Percentiles rank a stretch among this genome's conserved stretches.
phyloP scores from a whole-genome alignment of 1,140 invertebrate species.

The Orussus abietinus region DNA sequence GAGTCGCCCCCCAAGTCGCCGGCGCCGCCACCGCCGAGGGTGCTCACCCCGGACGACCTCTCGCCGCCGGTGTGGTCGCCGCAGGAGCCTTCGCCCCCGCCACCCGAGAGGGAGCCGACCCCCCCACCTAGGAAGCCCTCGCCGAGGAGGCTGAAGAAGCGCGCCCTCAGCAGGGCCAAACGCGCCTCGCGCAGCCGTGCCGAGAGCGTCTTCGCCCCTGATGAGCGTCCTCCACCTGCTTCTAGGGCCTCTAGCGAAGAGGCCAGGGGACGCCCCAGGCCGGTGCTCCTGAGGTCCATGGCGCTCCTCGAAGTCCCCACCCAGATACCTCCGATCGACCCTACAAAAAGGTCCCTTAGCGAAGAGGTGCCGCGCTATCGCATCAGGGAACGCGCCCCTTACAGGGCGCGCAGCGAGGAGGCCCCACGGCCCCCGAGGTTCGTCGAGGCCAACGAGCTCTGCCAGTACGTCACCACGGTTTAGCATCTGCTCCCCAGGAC shows the following conservation, averaged over 20 bases:
- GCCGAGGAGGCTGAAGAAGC: constrained; percentile 17
- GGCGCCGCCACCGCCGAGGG: constrained; percentile 30
- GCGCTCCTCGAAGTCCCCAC: constrained; percentile 42
- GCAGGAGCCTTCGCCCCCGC: constrained; percentile 21
- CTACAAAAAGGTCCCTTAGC: constrained; percentile 44
- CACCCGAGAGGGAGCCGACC: constrained; percentile 23
- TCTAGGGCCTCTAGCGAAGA: constrained; percentile 44
- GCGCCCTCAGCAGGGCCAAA: too few relatives aligned
- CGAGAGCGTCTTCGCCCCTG: constrained; percentile 18
- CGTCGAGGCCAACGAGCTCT: constrained; percentile 12
- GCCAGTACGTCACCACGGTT: constrained; percentile 50
- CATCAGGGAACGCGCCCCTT: constrained; percentile 28
- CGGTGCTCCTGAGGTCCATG: constrained; percentile 40
- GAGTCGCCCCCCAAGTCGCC: constrained; percentile 31
- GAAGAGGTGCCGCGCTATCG: constrained; percentile 41
- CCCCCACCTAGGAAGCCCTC: constrained; percentile 17
- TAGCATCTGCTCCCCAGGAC: too few relatives aligned
- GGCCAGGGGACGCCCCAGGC: constrained; percentile 30
- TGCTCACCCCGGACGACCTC: constrained; percentile 23
- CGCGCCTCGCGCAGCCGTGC: constrained; percentile 20
- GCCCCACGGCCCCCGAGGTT: constrained; percentile 33
- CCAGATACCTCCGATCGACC: constrained; percentile 23
- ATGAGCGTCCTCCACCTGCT: constrained; percentile 21
- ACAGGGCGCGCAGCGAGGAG: constrained; percentile 47
- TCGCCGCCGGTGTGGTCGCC: constrained; percentile 42